A percentile compares a stretch with the other conserved stretches of the same genome.
Evolutionary conservation across 2,797 vertebrate species (phyloP).

Genomic region (Tiaroga cobitis): DNA sequence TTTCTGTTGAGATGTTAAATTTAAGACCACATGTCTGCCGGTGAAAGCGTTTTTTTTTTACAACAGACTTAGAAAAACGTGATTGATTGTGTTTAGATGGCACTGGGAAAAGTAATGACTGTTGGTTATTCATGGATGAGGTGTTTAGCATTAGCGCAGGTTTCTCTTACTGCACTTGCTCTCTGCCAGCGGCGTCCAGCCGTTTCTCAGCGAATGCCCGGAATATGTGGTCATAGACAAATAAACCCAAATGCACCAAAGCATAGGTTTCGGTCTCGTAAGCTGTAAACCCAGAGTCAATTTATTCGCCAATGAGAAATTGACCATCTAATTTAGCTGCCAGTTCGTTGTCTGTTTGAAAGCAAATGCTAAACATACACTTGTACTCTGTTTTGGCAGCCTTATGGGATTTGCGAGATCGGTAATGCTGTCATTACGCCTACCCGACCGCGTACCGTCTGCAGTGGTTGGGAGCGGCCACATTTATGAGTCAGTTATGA

Average conservation of each 20-base stretch:
- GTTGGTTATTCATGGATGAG: not conserved
- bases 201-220: slow-evolving; percentile 27
- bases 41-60: slow-evolving; percentile 1
- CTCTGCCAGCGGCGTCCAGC: slow-evolving; percentile 13
- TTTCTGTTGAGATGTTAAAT: slow-evolving; percentile 42
- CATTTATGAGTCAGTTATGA: slow-evolving; percentile 55
- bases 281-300: slow-evolving; percentile 42
- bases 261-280: slow-evolving; percentile 41
- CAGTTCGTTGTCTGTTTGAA: slow-evolving; percentile 34
- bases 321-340: slow-evolving; percentile 25
- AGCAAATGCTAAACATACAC: slow-evolving; percentile 36
- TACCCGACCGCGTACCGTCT: slow-evolving; percentile 21
- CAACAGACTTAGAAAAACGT: not conserved
- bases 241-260: slow-evolving; percentile 44
- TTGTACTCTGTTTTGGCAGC: slow-evolving; percentile 43
- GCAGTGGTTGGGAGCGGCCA: slow-evolving; percentile 32
- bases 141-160: slow-evolving; percentile 27
- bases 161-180: slow-evolving; percentile 33
- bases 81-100: slow-evolving; percentile 45
- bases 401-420: slow-evolving; percentile 44
- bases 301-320: slow-evolving; percentile 43
- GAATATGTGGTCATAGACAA: slow-evolving; percentile 51
- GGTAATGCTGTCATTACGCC: slow-evolving; percentile 45
- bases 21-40: not conserved
- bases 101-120: slow-evolving; percentile 4